A percentile compares a stretch with the other conserved stretches of the same genome.
Conservation (phyloP, 1,140 invertebrate species). For the Myzus persicae region DNA sequence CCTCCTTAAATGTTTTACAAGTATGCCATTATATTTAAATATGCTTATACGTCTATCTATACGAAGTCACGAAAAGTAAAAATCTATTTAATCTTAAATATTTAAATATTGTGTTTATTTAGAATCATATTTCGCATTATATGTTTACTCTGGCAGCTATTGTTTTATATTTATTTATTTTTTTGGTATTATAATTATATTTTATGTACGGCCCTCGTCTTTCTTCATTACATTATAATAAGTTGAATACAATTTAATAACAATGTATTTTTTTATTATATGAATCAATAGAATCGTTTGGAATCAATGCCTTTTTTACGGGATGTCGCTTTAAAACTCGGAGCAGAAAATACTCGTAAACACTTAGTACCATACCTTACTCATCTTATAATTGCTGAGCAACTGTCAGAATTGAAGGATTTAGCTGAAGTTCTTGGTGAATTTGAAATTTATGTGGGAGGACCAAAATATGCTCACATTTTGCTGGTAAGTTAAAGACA, state of each 20-base stretch:
- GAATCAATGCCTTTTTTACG: background rate
- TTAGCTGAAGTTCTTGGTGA: conserved; percentile 23
- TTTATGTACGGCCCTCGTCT: background rate
- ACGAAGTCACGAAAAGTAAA: too few species aligned
- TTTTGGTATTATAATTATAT: too few species aligned
- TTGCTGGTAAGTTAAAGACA: conserved; percentile 18
- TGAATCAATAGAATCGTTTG: background rate
- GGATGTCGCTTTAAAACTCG: conserved; percentile 33
- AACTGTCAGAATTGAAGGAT: conserved; percentile 9
- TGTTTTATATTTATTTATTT: too few species aligned
- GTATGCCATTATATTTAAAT: too few species aligned
- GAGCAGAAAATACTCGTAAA: conserved; percentile 25
- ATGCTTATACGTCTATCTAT: too few species aligned
- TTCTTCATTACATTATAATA: background rate
- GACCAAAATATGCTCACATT: conserved; percentile 46
- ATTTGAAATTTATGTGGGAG: conserved; percentile 46
- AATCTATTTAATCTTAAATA: too few species aligned
- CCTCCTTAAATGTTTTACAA: too few species aligned
- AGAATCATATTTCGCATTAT: too few species aligned
- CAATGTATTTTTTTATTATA: background rate
- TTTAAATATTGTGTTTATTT: too few species aligned
- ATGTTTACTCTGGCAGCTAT: too few species aligned
- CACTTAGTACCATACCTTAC: conserved; percentile 25
- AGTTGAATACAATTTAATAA: background rate
- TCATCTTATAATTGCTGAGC: conserved; percentile 20